phyloP scores from a whole-genome alignment of 1,140 invertebrate genomes.

The Aphaenogaster rudis region DNA sequence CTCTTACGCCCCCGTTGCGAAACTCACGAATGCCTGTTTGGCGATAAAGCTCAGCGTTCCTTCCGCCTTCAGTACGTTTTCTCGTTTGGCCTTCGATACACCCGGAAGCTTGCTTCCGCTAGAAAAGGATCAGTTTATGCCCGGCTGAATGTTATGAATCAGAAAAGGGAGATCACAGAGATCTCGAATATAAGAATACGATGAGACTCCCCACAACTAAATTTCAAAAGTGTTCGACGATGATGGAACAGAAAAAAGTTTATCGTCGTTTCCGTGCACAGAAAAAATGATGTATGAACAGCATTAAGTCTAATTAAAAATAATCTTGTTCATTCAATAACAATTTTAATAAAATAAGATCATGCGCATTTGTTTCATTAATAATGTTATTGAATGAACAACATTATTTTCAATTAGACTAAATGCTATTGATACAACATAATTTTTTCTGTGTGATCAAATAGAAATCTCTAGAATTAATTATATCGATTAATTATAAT shows the following conservation, averaged over 20 bases:
- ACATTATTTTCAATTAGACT: too few relatives aligned
- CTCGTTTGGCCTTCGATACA: constrained; percentile 36
- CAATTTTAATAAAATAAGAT: too few relatives aligned
- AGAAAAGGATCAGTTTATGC: constrained; percentile 35
- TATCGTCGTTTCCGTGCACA: constrained; percentile 47
- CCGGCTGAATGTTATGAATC: constrained; percentile 24
- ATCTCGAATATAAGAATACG: not conserved
- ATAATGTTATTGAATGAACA: too few relatives aligned
- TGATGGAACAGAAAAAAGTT: constrained; percentile 70
- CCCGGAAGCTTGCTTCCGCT: constrained; percentile 1
- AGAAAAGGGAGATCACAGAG: constrained; percentile 25
- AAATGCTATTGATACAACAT: too few relatives aligned
- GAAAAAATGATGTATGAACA: too few relatives aligned
- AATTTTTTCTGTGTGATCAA: too few relatives aligned
- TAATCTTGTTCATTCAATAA: too few relatives aligned
- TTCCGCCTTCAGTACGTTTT: constrained; percentile 23
- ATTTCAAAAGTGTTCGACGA: constrained; percentile 57
- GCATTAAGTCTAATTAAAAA: too few relatives aligned
- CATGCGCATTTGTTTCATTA: too few relatives aligned
- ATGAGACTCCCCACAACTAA: not conserved
- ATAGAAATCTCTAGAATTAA: not conserved
- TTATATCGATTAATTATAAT: not conserved
- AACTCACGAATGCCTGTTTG: constrained; percentile 50
- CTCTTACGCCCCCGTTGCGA: constrained; percentile 26
- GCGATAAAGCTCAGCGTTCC: constrained; percentile 45